Conservation (phyloP, 2,888 invertebrate genomes). For the Ceriagrion tenellum region DNA sequence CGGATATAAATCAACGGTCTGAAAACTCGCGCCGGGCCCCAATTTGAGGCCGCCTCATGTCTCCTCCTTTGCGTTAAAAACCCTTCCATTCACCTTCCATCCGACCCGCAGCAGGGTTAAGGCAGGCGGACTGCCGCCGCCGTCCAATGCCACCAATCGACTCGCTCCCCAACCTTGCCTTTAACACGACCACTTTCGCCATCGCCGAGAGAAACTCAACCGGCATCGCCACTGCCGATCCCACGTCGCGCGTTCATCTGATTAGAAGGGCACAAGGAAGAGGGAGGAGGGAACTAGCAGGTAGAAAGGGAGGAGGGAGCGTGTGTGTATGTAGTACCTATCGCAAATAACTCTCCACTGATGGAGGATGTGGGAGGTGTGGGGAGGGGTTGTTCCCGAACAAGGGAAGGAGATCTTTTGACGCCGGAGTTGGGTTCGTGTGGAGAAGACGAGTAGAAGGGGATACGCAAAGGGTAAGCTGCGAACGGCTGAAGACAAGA, state of each 20-base stretch:
- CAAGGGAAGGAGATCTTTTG: background rate
- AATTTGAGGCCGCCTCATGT: background rate
- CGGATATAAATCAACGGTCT: background rate
- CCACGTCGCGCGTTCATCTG: slow-evolving; percentile 50
- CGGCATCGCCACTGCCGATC: slow-evolving; percentile 21
- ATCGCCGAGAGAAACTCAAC: background rate
- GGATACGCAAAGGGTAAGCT: background rate
- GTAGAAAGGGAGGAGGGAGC: background rate
- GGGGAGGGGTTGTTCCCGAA: background rate
- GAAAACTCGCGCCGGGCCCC: background rate
- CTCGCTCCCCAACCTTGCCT: background rate
- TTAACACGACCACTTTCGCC: background rate
- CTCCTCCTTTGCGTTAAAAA: background rate
- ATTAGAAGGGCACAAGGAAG: background rate
- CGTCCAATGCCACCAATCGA: background rate
- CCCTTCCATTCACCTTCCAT: background rate
- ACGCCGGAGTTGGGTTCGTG: background rate
- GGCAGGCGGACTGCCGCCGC: background rate
- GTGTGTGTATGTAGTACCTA: background rate
- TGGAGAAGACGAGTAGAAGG: background rate
- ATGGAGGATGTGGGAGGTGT: background rate
- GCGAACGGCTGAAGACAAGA: background rate
- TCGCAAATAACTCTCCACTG: slow-evolving; percentile 45
- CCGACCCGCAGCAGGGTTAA: background rate
- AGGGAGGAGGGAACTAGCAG: background rate